Conservation (phyloP, 1,140 invertebrate genomes). For the Sitodiplosis mosellana region DNA sequence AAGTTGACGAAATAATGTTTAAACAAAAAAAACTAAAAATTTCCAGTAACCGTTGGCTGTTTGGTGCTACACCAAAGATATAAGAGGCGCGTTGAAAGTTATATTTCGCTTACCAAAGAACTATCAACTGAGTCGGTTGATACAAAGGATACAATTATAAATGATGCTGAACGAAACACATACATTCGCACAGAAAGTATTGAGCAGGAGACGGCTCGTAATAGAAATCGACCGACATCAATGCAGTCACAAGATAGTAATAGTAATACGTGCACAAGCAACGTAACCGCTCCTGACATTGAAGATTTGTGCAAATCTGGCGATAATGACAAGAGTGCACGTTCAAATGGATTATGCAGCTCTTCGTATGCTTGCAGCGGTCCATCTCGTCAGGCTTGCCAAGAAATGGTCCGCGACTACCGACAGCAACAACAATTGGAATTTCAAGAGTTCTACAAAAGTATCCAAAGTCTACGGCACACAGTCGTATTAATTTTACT, state of each 20-base stretch:
- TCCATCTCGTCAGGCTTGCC: slow-evolving; percentile 30
- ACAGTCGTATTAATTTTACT: slow-evolving; percentile 66
- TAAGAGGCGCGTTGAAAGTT: slow-evolving; percentile 30
- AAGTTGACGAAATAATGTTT: too few species aligned
- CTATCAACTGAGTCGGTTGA: slow-evolving; percentile 17
- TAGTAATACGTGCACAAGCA: slow-evolving; percentile 21
- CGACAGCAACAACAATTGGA: slow-evolving; percentile 32
- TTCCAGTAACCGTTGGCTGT: slow-evolving; percentile 47
- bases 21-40: too few species aligned
- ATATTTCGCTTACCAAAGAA: slow-evolving; percentile 25
- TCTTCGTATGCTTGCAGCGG: slow-evolving; percentile 27
- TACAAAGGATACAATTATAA: too few species aligned
- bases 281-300: slow-evolving; percentile 40
- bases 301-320: slow-evolving; percentile 36
- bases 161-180: too few species aligned
- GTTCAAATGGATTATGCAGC: slow-evolving; percentile 25
- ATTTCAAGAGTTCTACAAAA: slow-evolving; percentile 31
- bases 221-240: too few species aligned
- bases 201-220: too few species aligned
- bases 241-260: too few species aligned
- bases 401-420: slow-evolving; percentile 30
- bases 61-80: slow-evolving; percentile 58
- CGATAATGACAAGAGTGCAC: background rate
- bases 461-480: slow-evolving; percentile 61
- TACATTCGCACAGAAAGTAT: too few species aligned